Evolutionary conservation across 2,113 vertebrate species (phyloP).

Genomic region (Delphinapterus leucas): DNA sequence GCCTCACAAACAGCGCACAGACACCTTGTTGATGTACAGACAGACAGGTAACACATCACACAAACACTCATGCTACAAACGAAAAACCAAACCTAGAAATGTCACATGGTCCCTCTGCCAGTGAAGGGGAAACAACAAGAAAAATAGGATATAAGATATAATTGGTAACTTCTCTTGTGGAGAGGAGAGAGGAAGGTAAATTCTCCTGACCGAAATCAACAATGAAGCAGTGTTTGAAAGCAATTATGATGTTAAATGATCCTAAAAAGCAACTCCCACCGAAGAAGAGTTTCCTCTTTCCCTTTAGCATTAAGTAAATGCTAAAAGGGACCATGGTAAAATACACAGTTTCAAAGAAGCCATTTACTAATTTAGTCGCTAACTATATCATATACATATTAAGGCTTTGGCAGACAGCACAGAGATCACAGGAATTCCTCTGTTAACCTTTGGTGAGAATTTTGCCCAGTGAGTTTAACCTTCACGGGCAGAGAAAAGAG

Average conservation of each 20-base stretch:
- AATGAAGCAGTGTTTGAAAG: background rate
- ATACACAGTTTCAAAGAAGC: background rate
- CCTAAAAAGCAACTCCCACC: background rate
- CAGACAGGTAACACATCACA: constrained; percentile 20
- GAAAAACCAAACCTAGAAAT: constrained; percentile 14
- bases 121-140: constrained; percentile 31
- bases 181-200: background rate
- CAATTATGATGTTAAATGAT: background rate
- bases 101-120: constrained; percentile 12
- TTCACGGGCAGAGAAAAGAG: background rate
- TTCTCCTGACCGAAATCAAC: background rate
- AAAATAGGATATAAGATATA: background rate
- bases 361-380: background rate
- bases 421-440: background rate
- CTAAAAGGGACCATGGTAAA: background rate
- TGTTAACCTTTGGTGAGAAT: background rate
- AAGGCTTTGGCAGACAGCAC: background rate
- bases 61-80: background rate
- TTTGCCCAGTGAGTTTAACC: background rate
- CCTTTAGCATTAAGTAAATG: background rate
- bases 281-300: background rate
- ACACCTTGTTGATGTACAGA: background rate
- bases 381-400: background rate
- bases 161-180: background rate
- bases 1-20: background rate